Percentiles rank a stretch among this genome's conserved stretches.
Conservation (phyloP, 2,888 invertebrate genomes). For the Hyles lineata region DNA sequence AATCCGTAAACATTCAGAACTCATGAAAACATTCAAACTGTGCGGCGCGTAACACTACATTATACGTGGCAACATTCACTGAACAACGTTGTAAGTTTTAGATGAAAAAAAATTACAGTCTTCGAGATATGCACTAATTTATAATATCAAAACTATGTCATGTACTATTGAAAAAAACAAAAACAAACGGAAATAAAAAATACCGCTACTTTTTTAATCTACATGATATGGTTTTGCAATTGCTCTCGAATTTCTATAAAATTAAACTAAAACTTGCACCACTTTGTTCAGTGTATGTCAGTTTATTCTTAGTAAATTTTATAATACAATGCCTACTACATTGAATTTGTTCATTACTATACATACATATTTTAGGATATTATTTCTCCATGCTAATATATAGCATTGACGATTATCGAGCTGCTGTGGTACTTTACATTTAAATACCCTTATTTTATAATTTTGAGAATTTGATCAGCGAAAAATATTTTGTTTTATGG, state of each 20-base stretch:
- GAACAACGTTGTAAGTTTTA: neutral
- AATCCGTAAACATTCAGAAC: slow-evolving; percentile 3
- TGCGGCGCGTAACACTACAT: neutral
- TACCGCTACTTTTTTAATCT: neutral
- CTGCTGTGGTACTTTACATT: neutral
- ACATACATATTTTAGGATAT: slow-evolving; percentile 25
- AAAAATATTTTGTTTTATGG: neutral
- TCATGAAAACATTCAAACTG: neutral
- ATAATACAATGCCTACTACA: slow-evolving; percentile 24
- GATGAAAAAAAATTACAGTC: neutral
- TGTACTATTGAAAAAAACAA: neutral
- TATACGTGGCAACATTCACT: neutral
- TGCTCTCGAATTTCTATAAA: neutral
- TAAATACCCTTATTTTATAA: neutral
- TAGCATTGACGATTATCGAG: slow-evolving; percentile 1
- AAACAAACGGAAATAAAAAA: neutral
- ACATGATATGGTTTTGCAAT: neutral
- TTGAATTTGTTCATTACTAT: slow-evolving; percentile 19
- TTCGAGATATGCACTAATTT: neutral
- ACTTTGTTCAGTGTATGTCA: neutral
- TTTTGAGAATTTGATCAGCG: neutral
- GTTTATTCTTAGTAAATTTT: slow-evolving; percentile 6
- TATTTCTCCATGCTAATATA: neutral
- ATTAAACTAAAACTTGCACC: neutral
- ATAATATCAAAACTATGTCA: neutral